These are phyloP conservation scores for Hylaeus volcanicus DNA, from an alignment of 1,140 invertebrate species.

Conservation along the genomic window DNA sequence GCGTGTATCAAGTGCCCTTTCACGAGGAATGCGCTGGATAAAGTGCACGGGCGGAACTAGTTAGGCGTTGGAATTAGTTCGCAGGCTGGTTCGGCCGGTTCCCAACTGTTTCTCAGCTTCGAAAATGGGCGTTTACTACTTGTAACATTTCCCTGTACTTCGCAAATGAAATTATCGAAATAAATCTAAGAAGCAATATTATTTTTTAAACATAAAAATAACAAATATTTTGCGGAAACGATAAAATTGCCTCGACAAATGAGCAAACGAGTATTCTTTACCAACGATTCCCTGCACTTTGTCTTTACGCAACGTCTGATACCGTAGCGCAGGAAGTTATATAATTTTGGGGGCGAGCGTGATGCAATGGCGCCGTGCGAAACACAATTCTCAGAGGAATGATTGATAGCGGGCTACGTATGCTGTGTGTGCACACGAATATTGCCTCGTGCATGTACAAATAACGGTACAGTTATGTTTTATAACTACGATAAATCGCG, in stretches of 20 bases:
- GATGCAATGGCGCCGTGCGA: neutral
- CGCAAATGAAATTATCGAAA: too few species aligned
- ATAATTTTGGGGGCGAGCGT: neutral
- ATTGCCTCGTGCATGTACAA: too few species aligned
- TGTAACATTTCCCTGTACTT: too few species aligned
- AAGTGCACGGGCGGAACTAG: conserved; percentile 10
- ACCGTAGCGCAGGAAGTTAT: neutral
- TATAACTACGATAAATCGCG: neutral
- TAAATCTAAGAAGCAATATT: too few species aligned
- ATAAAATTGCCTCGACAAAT: too few species aligned
- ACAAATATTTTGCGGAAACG: too few species aligned
- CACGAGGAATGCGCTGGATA: conserved; percentile 28
- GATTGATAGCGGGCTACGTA: neutral
- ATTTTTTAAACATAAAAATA: too few species aligned
- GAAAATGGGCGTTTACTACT: too few species aligned
- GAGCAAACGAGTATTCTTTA: neutral
- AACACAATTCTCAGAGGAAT: neutral
- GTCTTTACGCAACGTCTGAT: conserved; percentile 1
- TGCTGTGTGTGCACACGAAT: neutral
- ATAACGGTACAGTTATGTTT: neutral
- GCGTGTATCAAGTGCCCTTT: conserved; percentile 33
- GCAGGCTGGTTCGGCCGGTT: conserved; percentile 9
- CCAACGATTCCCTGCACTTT: neutral
- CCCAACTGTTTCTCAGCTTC: neutral
- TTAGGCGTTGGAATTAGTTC: conserved; percentile 33